Evolutionary conservation across 2,888 invertebrate genomes (phyloP).

Genomic region (Hypercompe scribonia): DNA sequence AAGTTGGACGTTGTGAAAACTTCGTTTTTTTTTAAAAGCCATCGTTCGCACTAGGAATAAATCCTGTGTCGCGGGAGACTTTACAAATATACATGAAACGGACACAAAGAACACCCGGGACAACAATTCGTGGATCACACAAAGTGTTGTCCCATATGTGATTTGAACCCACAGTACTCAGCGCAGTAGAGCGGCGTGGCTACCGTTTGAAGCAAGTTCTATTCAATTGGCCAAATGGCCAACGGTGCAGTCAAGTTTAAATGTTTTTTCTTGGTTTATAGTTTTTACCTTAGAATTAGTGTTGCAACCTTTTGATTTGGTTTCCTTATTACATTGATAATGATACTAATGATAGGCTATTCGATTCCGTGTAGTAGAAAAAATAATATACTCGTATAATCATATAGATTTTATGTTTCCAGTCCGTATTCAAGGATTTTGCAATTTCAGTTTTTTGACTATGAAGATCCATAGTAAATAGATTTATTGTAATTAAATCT

Average conservation of each 20-base stretch:
- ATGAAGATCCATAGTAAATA: neutral
- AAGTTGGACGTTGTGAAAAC: conserved; percentile 49
- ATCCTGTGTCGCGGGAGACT: conserved; percentile 25
- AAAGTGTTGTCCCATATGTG: too few species aligned
- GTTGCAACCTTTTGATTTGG: neutral
- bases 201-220: too few species aligned
- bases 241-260: too few species aligned
- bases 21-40: conserved; percentile 38
- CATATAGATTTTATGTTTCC: neutral
- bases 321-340: neutral
- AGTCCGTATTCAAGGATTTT: too few species aligned
- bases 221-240: too few species aligned
- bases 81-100: too few species aligned
- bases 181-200: too few species aligned
- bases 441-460: too few species aligned
- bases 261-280: conserved; percentile 49
- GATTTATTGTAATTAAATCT: neutral
- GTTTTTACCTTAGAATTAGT: conserved; percentile 29
- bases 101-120: too few species aligned
- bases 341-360: neutral
- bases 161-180: too few species aligned
- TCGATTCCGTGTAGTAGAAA: neutral
- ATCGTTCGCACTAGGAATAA: too few species aligned
- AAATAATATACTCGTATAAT: neutral
- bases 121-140: too few species aligned